Evolutionary conservation across 2,113 vertebrate genomes (phyloP), one percentile per base, ranked within the genome.

Genomic region (Pelusios castaneus): DNA sequence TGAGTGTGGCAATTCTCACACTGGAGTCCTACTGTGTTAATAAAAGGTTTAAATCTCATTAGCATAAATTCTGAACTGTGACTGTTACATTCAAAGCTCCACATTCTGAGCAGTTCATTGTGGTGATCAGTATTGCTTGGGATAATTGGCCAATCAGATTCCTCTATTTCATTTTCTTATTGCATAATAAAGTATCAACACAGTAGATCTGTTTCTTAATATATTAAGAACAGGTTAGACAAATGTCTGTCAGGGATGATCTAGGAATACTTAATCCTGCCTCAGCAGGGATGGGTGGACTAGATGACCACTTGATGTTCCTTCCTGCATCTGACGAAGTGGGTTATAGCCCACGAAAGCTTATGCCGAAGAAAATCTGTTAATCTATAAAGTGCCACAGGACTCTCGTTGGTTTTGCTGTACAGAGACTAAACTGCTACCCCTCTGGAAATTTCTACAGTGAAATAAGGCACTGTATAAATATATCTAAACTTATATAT

Each of bases 1-100:
- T 96, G 92, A 95, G 91, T 6, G 19, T 73, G 51, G 81, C 81
- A 83, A 81, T 88, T 89, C 84, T 91, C 12, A 88, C 0, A 13
- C 25, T 55, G 90, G 79, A 91, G 21, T 60, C 88, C 3, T n/a
- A 21, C 91, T 89, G 79, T 75, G 87, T 94, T 96, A 93, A 91
- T 94, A 16, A 43, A 41, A 51, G 80, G 93, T 87, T 91, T 90
- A 75, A 38, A 89, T 88, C 11, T 41, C 80, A 78, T n/a, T 89
- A 92, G 89, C 92, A 27, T 3, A 73, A 89, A 91, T 85, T 54
- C 73, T 78, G 86, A 85, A 52, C 58, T 47, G 73, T 4, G n/a
- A 94, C 81, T 24, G n/a, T 63, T 83, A 73, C 55, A 52, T 51
- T 85, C 82, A 73, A 84, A 89, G 80, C 80, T 91, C 70, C 16